phyloP scores from a whole-genome alignment of 2,113 vertebrate species.

The Scophthalmus maximus region DNA sequence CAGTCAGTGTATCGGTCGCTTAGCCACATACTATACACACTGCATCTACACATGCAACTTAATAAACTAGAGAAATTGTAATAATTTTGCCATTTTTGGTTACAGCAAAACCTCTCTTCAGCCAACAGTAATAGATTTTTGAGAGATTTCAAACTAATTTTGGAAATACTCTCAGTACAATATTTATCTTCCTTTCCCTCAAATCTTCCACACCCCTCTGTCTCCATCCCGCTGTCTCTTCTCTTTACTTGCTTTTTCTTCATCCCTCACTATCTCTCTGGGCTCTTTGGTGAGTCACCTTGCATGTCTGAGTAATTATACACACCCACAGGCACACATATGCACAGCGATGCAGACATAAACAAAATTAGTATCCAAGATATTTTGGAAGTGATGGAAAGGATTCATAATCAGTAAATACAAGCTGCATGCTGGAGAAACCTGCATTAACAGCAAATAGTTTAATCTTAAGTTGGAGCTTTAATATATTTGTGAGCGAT shows the following conservation, averaged over 20 bases:
- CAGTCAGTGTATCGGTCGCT: background rate
- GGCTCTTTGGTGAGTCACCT: conserved; percentile 69
- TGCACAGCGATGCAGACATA: conserved; percentile 47
- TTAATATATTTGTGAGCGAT: too few relatives aligned
- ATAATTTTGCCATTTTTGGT: background rate
- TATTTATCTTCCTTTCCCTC: conserved; percentile 28
- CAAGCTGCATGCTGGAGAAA: background rate
- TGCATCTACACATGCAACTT: background rate
- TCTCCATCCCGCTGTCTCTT: conserved; percentile 29
- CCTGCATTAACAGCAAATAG: too few relatives aligned
- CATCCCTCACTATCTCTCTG: conserved; percentile 44
- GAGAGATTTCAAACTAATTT: conserved; percentile 31
- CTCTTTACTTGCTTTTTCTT: conserved; percentile 41
- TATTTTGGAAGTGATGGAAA: conserved; percentile 3
- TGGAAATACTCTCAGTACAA: conserved; percentile 13
- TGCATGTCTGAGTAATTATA: conserved; percentile 72
- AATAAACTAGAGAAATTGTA: background rate
- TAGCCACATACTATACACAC: too few relatives aligned
- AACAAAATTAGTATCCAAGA: conserved; percentile 13
- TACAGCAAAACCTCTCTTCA: conserved; percentile 1
- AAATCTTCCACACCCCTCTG: conserved; percentile 9
- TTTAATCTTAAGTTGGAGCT: too few relatives aligned
- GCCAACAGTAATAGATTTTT: conserved; percentile 3
- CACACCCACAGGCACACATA: conserved; percentile 43
- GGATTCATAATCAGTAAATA: background rate